Evolutionary conservation across 2,113 vertebrate species (phyloP).

Genomic region (Buteo buteo): DNA sequence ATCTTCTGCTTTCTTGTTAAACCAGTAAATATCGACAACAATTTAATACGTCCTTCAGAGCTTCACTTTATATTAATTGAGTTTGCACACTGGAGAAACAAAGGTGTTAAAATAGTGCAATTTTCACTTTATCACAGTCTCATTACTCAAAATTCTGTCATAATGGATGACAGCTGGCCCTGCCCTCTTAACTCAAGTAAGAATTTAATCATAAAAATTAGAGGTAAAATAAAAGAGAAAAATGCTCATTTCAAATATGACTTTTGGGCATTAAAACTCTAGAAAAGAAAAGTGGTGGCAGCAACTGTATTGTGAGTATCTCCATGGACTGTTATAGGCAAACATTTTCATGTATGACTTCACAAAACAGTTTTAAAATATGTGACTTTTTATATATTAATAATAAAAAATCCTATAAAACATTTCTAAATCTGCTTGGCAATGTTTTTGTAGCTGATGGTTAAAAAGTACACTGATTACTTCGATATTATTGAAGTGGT

Average conservation of each 20-base stretch:
- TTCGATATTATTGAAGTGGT: not conserved
- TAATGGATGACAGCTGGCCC: not conserved
- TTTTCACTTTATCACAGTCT: not conserved
- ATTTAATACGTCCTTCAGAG: not conserved
- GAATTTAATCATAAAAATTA: not conserved
- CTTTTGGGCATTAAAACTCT: not conserved
- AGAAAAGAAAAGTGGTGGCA: not conserved
- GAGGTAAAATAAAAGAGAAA: not conserved
- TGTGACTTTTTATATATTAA: not conserved
- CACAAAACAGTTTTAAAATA: not conserved
- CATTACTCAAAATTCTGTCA: not conserved
- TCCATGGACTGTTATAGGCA: not conserved
- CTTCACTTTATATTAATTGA: not conserved
- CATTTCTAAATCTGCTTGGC: not conserved
- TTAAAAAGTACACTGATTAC: not conserved
- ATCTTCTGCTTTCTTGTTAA: slow-evolving; percentile 37
- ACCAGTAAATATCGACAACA: slow-evolving; percentile 30
- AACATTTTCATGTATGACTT: not conserved
- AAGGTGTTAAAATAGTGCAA: not conserved
- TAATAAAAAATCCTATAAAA: not conserved
- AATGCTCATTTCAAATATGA: not conserved
- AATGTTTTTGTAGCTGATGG: not conserved
- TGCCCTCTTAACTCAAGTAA: not conserved
- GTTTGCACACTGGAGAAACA: not conserved
- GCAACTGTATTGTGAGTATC: not conserved